These are phyloP conservation scores for Etheostoma nigrum DNA, from an alignment of 2,797 vertebrate species.

Conservation along the genomic window DNA sequence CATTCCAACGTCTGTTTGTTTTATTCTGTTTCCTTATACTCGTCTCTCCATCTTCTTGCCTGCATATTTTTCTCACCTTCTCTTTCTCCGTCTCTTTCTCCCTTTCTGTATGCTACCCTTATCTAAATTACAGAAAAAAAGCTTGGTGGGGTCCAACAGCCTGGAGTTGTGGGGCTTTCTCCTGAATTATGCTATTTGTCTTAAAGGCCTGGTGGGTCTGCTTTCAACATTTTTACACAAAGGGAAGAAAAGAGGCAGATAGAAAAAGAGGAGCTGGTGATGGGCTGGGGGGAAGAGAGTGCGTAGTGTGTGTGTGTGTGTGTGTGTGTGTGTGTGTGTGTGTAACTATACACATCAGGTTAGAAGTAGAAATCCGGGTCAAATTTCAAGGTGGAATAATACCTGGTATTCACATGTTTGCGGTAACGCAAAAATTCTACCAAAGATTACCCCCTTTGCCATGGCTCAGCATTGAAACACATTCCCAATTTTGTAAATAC, in stretches of 20 bases:
- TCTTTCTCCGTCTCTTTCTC: conserved; percentile 22
- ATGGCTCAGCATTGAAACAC: background rate
- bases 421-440: background rate
- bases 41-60: conserved; percentile 6
- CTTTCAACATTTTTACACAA: conserved; percentile 81
- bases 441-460: background rate
- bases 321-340: conserved; percentile 9
- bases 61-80: conserved; percentile 23
- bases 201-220: conserved; percentile 69
- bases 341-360: conserved; percentile 21
- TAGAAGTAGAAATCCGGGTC: background rate
- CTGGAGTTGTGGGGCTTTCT: conserved; percentile 66
- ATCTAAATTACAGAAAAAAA: conserved; percentile 59
- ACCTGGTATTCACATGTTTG: background rate
- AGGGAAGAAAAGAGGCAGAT: conserved; percentile 42
- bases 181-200: conserved; percentile 84
- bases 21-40: background rate
- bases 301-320: background rate
- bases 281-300: background rate
- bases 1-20: conserved; percentile 47
- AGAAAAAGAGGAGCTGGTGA: conserved; percentile 21
- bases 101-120: conserved; percentile 25
- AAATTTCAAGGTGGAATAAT: conserved; percentile 18
- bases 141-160: conserved; percentile 55
- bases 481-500: conserved; percentile 5